Percentiles rank a stretch among this genome's conserved stretches.
Conservation (phyloP, 2,797 vertebrate species). For the Hippoglossus hippoglossus region DNA sequence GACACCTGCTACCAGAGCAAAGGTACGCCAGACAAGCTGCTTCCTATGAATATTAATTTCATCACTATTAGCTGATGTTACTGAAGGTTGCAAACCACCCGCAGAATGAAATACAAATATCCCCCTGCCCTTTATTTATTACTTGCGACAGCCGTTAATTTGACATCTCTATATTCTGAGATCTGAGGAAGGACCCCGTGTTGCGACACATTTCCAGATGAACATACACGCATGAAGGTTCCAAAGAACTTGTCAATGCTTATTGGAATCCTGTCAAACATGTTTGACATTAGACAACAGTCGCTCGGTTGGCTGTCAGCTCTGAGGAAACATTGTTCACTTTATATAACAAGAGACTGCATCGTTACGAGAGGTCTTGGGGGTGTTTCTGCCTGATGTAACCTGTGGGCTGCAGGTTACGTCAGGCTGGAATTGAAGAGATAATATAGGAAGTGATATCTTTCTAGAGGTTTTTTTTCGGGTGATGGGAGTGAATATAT, state of each 20-base stretch:
- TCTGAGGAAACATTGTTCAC: constrained; percentile 19
- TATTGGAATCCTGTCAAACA: constrained; percentile 48
- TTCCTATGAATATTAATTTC: constrained; percentile 71
- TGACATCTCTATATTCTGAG: constrained; percentile 45
- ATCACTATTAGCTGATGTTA: constrained; percentile 49
- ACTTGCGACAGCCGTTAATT: constrained; percentile 56
- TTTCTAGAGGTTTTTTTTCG: constrained; percentile 8
- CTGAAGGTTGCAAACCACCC: constrained; percentile 51
- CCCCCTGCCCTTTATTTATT: constrained; percentile 44
- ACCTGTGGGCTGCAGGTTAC: constrained; percentile 25
- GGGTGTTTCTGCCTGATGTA: constrained; percentile 23
- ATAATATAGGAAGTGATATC: constrained; percentile 9
- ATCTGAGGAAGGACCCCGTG: constrained; percentile 20
- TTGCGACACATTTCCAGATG: constrained; percentile 19
- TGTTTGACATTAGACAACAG: constrained; percentile 4
- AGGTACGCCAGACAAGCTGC: constrained; percentile 73
- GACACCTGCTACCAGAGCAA: constrained; percentile 76
- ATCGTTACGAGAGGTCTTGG: constrained; percentile 23
- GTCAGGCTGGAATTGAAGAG: neutral
- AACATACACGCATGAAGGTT: constrained; percentile 6
- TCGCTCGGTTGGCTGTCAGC: constrained; percentile 16
- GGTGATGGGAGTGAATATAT: neutral
- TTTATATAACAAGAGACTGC: constrained; percentile 22
- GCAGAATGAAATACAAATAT: constrained; percentile 26
- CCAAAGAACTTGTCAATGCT: constrained; percentile 26